Percentiles rank a stretch among this genome's conserved stretches.
Evolutionary conservation across 1,140 invertebrate genomes (phyloP).

Genomic region (Ips typographus): DNA sequence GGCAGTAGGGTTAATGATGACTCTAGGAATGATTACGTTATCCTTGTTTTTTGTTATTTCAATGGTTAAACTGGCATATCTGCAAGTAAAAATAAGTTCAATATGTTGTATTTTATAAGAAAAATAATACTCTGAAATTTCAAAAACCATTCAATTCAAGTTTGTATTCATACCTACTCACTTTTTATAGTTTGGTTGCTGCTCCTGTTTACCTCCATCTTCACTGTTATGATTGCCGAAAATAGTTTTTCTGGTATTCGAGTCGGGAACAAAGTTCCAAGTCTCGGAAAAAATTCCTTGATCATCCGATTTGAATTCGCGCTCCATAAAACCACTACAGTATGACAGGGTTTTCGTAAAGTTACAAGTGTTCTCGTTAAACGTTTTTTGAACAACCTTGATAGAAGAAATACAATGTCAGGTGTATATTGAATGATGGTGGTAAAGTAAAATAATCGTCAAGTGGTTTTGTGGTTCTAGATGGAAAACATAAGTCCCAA

Average conservation of each 20-base stretch:
- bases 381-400: slow-evolving; percentile 35
- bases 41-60: slow-evolving; percentile 31
- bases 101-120: not conserved
- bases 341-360: slow-evolving; percentile 29
- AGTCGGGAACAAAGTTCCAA: slow-evolving; percentile 38
- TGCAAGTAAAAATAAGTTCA: slow-evolving; percentile 7
- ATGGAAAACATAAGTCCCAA: no score
- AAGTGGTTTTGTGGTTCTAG: no score
- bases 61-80: slow-evolving; percentile 36
- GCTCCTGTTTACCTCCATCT: not conserved
- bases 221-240: not conserved
- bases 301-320: slow-evolving; percentile 22
- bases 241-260: slow-evolving; percentile 32
- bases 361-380: slow-evolving; percentile 7
- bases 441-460: no score
- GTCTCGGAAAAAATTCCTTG: slow-evolving; percentile 31
- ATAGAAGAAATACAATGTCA: not conserved
- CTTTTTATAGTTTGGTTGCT: slow-evolving; percentile 4
- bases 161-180: not conserved
- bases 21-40: slow-evolving; percentile 28
- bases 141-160: no score
- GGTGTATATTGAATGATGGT: no score
- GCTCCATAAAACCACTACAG: slow-evolving; percentile 38
- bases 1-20: slow-evolving; percentile 34
- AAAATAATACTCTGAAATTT: no score